Evolutionary conservation across 1,140 invertebrate genomes (phyloP).

Genomic region (Drosophila mauritiana): DNA sequence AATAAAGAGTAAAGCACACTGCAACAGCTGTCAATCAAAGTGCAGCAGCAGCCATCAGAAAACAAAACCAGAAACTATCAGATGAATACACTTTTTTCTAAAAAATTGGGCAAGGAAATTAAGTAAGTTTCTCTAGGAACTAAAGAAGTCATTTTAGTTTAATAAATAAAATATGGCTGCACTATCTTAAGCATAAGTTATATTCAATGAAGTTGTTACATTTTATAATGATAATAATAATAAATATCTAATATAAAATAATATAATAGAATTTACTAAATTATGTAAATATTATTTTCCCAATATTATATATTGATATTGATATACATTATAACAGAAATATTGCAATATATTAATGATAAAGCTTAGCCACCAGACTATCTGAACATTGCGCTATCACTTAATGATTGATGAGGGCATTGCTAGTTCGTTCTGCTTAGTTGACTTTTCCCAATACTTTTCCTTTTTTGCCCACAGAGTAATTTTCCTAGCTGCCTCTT

Average conservation of each 20-base stretch:
- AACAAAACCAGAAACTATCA: slow-evolving; percentile 25
- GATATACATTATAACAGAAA: too few relatives aligned
- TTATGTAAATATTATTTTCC: too few relatives aligned
- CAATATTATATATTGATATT: too few relatives aligned
- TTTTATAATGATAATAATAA: too few relatives aligned
- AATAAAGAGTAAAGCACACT: slow-evolving; percentile 58
- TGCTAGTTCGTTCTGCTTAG: background rate
- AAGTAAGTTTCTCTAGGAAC: background rate
- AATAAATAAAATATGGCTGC: too few relatives aligned
- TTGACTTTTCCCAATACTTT: slow-evolving; percentile 13
- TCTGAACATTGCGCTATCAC: background rate
- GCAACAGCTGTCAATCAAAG: slow-evolving; percentile 79
- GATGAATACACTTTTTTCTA: slow-evolving; percentile 9
- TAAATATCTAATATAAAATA: too few relatives aligned
- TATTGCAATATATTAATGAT: too few relatives aligned
- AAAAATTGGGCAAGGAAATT: background rate
- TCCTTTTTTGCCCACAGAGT: slow-evolving; percentile 52
- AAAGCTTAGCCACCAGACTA: too few relatives aligned
- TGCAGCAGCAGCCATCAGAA: slow-evolving; percentile 35
- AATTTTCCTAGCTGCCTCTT: slow-evolving; percentile 41
- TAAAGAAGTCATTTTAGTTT: background rate
- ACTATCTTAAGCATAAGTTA: too few relatives aligned
- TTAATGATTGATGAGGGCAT: slow-evolving; percentile 1
- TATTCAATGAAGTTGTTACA: too few relatives aligned
- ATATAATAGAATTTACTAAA: too few relatives aligned